Percentiles rank a stretch among this genome's conserved stretches.
phyloP scores from a whole-genome alignment of 2,113 vertebrate species.

The Gymnocephalus cernua region DNA sequence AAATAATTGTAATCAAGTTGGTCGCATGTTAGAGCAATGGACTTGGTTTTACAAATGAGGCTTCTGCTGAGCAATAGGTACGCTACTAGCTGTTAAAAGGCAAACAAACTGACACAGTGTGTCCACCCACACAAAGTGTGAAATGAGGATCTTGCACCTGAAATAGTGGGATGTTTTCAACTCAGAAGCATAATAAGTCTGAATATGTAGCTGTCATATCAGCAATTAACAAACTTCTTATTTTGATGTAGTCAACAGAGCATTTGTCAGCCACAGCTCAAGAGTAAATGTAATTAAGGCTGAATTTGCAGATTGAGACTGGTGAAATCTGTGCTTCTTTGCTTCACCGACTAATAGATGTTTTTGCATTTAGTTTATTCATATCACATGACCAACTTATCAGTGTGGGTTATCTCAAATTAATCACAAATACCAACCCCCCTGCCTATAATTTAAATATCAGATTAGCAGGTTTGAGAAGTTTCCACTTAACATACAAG shows the following conservation, averaged over 20 bases:
- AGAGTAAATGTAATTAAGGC: conserved; percentile 31
- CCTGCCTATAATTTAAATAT: background rate
- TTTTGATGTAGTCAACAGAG: conserved; percentile 32
- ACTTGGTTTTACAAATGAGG: conserved; percentile 2
- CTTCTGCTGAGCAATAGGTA: background rate
- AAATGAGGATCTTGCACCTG: conserved; percentile 20
- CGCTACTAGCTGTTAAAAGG: conserved; percentile 11
- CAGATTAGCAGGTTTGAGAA: background rate
- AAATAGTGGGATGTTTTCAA: background rate
- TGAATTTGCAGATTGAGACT: conserved; percentile 5
- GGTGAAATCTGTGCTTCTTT: conserved; percentile 13
- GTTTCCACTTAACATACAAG: background rate
- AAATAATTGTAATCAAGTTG: background rate
- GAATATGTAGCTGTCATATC: conserved; percentile 30
- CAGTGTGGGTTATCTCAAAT: background rate
- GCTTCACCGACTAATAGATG: background rate
- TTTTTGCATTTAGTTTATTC: background rate
- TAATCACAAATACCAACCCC: background rate
- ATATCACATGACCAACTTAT: background rate
- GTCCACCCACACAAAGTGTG: conserved; percentile 9
- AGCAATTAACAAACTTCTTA: conserved; percentile 6
- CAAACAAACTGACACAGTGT: conserved; percentile 23
- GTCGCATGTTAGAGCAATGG: background rate
- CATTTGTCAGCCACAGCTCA: conserved; percentile 31
- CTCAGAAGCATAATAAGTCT: conserved; percentile 18